Base-by-base conservation (phyloP, 2,888 invertebrate genomes). In the Hirtodrosophila histrioides region DNA sequence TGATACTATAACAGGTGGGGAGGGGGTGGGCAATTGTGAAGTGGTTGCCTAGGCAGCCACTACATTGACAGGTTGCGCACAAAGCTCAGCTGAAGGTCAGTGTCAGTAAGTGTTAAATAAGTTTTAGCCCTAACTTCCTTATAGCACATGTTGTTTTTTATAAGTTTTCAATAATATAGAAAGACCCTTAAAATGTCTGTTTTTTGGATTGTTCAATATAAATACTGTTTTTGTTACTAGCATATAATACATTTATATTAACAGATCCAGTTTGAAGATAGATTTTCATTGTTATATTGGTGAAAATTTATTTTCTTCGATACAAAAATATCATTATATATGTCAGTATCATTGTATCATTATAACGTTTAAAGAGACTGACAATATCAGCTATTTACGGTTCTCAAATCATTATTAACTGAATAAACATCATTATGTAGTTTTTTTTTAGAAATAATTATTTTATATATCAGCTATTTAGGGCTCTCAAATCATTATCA, bases 271-370 rank as follows among this genome's bases (percentile, higher is more conserved):
- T 17, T 1, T 17, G 17, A 2, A 6, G 2, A 40, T 6, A 40
- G 6, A 44, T 29, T 31, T 12, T 27, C 35, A 6, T 50, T 49
- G 12, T 46, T 48, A 31, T 50, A 54, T 60, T 50, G 39, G 36
- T 73, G 37, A 44, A 54, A 51, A 45, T 74, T 74, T 69, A 69
- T 73, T 74, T 65, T 31, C 0, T 45, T 57, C 48, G 60, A 70
- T 73, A 73, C 65, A 75, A 66, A 73, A 71, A 65, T 81, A 73
- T 65, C n/a, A n/a, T n/a, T n/a, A n/a, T n/a, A n/a, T n/a, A n/a
- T n/a, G n/a, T n/a, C n/a, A n/a, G n/a, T n/a, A n/a, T n/a, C n/a
- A n/a, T n/a, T n/a, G n/a, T 6, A 27, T 4, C 27, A 5, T 27
- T 6, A 6, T 3, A 27, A 27, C 27, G 17, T 8, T 12, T 10